These are phyloP conservation scores for Stomatorhinus ivindoensis DNA, from an alignment of 2,113 vertebrate species.

Conservation along the genomic window DNA sequence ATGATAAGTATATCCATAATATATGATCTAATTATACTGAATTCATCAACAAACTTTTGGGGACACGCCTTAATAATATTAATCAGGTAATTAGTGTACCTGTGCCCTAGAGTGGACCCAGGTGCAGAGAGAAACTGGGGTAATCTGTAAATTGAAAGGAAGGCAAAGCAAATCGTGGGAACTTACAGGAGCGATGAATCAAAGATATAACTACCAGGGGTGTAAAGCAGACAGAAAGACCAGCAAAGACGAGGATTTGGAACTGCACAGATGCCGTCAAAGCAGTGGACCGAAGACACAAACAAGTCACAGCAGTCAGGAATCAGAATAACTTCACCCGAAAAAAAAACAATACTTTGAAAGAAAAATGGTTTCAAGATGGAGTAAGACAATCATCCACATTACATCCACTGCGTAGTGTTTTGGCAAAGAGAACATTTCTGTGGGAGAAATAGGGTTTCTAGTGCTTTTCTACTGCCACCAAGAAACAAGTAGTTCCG, in stretches of 20 bases:
- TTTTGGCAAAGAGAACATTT: background rate
- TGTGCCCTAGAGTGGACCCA: background rate
- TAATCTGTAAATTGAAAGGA: background rate
- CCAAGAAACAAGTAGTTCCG: background rate
- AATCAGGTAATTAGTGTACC: background rate
- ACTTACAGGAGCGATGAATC: background rate
- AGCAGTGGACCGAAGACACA: background rate
- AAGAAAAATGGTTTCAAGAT: background rate
- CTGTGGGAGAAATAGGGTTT: background rate
- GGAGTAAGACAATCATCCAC: background rate
- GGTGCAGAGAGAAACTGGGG: background rate
- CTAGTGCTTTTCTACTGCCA: background rate
- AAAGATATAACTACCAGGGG: background rate
- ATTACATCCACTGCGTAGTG: background rate
- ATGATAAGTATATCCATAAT: background rate
- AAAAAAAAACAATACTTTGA: background rate
- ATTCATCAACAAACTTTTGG: background rate
- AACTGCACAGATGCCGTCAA: background rate
- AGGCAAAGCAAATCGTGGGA: background rate
- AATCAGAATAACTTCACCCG: background rate
- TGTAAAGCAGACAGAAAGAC: background rate
- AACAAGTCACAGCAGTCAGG: background rate
- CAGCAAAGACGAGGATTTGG: background rate
- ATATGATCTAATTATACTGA: background rate
- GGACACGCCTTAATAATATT: background rate